Evolutionary conservation across 2,797 vertebrate species (phyloP), one percentile per base, ranked within the genome.

Genomic region (Enteromius trimaculatus): DNA sequence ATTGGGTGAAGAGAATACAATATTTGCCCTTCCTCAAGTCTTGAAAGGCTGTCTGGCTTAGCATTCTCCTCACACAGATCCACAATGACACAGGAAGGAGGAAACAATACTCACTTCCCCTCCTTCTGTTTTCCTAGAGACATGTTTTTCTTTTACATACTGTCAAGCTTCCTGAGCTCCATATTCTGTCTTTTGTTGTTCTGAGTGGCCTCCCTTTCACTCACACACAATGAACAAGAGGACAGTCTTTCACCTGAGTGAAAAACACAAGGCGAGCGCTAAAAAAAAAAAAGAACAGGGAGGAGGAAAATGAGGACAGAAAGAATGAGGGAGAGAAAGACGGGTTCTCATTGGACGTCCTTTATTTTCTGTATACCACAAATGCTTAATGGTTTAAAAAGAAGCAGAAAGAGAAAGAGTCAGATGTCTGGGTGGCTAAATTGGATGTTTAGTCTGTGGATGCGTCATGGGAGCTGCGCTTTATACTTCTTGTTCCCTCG

Each of bases 161-260:
- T 92, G 88, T 91, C 92, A 93, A 91, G 94, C 93, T 95, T 95
- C 94, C 94, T 94, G 93, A 92, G 94, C 92, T 92, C 92, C 91
- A 92, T 94, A 92, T 91, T 89, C 87, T 90, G 85, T 84, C 91
- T 91, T 94, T 95, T 95, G 92, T 95, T 90, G 92, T 90, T 86
- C 42, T 89, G 92, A 90, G 91, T 89, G 89, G 91, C 90, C 91
- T 91, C 81, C 87, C 77, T 85, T 87, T 90, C 84, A 86, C 87
- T 92, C 16, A 80, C 76, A 74, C 84, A 94, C 92, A 94, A 93
- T 93, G 92, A 92, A 89, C 42, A 83, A 90, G 70, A 90, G 88
- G 89, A 92, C 88, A 87, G 90, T 91, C 90, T 93, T 95, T 95
- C 94, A 95, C 95, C 94, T 95, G 93, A 90, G 91, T 90, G 88